phyloP scores from a whole-genome alignment of 1,140 invertebrate genomes.

The Copidosoma floridanum region DNA sequence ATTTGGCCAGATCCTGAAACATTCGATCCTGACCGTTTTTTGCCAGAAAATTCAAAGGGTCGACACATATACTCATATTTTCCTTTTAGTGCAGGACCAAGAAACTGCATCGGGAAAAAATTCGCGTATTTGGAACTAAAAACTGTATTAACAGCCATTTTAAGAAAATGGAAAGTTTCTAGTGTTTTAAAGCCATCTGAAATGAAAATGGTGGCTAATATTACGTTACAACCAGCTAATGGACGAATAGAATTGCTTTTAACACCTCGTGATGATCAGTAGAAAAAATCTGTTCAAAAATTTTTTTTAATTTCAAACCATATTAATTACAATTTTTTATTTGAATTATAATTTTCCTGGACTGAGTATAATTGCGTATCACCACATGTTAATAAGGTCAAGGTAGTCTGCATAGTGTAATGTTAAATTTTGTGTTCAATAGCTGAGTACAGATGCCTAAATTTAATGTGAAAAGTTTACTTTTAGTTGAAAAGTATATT shows the following conservation, averaged over 20 bases:
- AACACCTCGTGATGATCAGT: constrained; percentile 5
- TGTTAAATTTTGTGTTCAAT: too few species aligned
- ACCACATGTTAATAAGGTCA: too few species aligned
- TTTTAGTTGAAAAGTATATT: too few species aligned
- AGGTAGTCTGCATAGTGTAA: too few species aligned
- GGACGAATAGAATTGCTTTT: constrained; percentile 29
- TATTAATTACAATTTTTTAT: too few species aligned
- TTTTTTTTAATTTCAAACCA: too few species aligned
- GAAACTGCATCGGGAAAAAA: constrained; percentile 49
- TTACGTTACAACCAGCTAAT: constrained; percentile 38
- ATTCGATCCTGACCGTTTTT: constrained; percentile 62
- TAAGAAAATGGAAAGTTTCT: constrained; percentile 60
- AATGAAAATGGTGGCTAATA: constrained; percentile 29
- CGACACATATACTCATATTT: constrained; percentile 63
- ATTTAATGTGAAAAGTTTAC: too few species aligned
- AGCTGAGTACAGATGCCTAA: too few species aligned
- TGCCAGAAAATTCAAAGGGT: constrained; percentile 56
- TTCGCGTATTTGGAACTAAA: constrained; percentile 62
- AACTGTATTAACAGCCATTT: constrained; percentile 53
- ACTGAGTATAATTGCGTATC: too few species aligned
- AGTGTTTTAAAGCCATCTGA: constrained; percentile 41
- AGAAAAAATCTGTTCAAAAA: too few species aligned
- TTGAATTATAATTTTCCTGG: too few species aligned
- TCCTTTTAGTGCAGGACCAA: constrained; percentile 44
- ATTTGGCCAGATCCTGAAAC: constrained; percentile 68